Percentiles rank a stretch among this genome's conserved stretches.
Evolutionary conservation across 2,113 vertebrate species (phyloP).

Genomic region (Myodes glareolus): DNA sequence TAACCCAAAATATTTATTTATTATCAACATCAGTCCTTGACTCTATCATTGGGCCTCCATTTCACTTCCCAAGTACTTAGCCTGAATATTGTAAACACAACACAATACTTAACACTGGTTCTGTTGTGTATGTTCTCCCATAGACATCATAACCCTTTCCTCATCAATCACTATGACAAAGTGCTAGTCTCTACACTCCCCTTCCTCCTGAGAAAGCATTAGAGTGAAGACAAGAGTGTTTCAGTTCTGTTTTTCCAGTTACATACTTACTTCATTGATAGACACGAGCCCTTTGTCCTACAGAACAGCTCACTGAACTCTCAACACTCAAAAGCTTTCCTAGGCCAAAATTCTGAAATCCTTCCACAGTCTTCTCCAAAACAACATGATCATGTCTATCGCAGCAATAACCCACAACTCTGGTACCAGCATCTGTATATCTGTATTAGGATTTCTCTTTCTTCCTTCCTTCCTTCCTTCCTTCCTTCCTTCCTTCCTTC

Average conservation of each 20-base stretch:
- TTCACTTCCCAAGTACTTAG: not conserved
- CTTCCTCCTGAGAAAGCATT: not conserved
- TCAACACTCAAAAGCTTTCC: not conserved
- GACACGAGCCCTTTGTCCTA: not conserved
- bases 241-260: not conserved
- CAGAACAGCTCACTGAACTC: not conserved
- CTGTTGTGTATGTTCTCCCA: not conserved
- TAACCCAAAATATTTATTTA: not conserved
- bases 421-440: not conserved
- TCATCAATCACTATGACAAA: not conserved
- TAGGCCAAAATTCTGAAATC: not conserved
- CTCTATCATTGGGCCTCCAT: not conserved
- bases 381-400: not conserved
- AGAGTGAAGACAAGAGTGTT: not conserved
- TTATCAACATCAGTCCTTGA: not conserved
- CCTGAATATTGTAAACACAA: not conserved
- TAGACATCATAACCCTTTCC: too few species aligned
- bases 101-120: not conserved
- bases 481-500: too few species aligned
- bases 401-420: not conserved
- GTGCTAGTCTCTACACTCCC: accelerated
- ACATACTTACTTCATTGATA: not conserved
- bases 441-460: too few species aligned
- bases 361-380: not conserved
- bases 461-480: too few species aligned